Conservation (phyloP, 2,888 invertebrate species). For the Ptilodon capucinus region DNA sequence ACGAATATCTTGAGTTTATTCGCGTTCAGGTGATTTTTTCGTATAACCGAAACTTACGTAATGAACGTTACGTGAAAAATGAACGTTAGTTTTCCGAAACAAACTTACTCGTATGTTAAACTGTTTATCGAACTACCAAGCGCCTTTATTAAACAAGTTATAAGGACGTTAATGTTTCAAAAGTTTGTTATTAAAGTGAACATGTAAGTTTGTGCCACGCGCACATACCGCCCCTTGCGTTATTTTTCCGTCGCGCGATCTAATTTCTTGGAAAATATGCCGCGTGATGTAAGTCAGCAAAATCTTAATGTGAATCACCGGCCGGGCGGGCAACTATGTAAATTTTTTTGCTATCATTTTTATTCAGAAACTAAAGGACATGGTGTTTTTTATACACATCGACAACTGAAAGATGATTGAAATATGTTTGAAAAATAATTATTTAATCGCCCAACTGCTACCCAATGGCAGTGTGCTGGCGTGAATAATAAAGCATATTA, state of each 20-base stretch:
- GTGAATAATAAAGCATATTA: constrained; percentile 27
- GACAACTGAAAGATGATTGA: too few species aligned
- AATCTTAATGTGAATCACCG: constrained; percentile 67
- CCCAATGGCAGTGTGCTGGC: constrained; percentile 24
- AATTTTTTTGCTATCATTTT: too few species aligned
- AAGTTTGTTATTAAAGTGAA: background rate
- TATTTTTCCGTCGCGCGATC: constrained; percentile 46
- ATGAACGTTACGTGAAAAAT: constrained; percentile 54
- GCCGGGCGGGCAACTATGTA: too few species aligned
- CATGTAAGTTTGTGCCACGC: constrained; percentile 30
- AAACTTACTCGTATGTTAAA: constrained; percentile 5
- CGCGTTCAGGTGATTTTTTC: constrained; percentile 37
- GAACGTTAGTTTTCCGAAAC: constrained; percentile 43
- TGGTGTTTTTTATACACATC: too few species aligned
- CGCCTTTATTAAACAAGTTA: background rate
- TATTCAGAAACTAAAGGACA: too few species aligned
- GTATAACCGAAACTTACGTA: constrained; percentile 34
- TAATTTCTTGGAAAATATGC: constrained; percentile 72
- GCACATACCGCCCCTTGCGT: constrained; percentile 46
- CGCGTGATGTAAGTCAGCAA: constrained; percentile 68
- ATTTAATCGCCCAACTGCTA: too few species aligned
- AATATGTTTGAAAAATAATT: too few species aligned
- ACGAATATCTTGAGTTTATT: constrained; percentile 16
- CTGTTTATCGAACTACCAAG: background rate
- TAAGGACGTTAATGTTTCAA: background rate